Conservation (phyloP, 2,797 vertebrate genomes). For the Okamejei kenojei region DNA sequence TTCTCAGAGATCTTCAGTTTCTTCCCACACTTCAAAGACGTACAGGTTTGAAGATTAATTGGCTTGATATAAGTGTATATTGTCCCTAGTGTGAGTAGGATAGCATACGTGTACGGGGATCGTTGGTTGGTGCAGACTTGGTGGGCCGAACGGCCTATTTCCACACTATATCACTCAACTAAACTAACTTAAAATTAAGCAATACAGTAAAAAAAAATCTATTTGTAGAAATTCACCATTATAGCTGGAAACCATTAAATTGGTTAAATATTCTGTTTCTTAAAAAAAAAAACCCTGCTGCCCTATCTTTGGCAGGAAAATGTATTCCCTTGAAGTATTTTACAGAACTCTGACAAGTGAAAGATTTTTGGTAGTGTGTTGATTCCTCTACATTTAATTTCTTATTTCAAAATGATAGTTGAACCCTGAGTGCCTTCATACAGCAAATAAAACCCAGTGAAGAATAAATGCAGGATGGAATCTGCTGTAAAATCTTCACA, state of each 20-base stretch:
- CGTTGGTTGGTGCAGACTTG: too few species aligned
- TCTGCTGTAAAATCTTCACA: background rate
- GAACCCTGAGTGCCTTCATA: background rate
- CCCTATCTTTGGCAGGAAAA: background rate
- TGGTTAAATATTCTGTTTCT: background rate
- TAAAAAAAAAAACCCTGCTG: background rate
- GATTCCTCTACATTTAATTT: background rate
- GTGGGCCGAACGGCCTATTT: too few species aligned
- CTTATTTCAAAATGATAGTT: background rate
- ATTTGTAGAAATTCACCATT: background rate
- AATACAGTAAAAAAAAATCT: background rate
- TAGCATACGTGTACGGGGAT: too few species aligned
- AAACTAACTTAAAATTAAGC: background rate
- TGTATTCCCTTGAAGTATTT: background rate
- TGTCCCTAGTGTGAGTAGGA: too few species aligned
- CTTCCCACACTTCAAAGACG: too few species aligned
- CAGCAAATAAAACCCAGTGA: background rate
- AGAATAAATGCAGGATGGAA: background rate
- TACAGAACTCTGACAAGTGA: background rate
- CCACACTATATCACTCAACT: too few species aligned
- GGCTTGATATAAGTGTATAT: too few species aligned
- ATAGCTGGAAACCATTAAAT: too few species aligned
- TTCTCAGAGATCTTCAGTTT: too few species aligned
- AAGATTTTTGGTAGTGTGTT: background rate
- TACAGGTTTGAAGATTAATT: too few species aligned